These are phyloP conservation scores for Bostrychus sinensis DNA, from an alignment of 2,113 vertebrate genomes.

Conservation along the genomic window DNA sequence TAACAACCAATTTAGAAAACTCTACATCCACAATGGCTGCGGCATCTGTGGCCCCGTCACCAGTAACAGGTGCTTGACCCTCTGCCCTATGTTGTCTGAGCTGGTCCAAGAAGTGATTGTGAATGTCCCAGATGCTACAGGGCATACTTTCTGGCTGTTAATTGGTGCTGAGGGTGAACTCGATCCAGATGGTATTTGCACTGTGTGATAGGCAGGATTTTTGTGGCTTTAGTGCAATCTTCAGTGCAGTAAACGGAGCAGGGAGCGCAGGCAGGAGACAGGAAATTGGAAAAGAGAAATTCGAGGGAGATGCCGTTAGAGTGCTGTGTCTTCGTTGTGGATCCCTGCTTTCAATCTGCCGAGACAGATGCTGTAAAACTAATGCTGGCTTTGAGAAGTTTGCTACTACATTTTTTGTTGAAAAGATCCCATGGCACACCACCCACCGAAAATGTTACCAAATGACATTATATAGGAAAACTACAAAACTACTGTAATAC, in stretches of 20 bases:
- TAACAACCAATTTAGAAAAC: conserved; percentile 2
- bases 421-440: too few species aligned
- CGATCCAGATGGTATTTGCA: conserved; percentile 74
- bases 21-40: conserved; percentile 6
- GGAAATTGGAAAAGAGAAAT: conserved; percentile 69
- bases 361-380: conserved; percentile 27
- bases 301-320: conserved; percentile 22
- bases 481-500: too few species aligned
- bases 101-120: conserved; percentile 19
- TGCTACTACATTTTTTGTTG: too few species aligned
- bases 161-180: conserved; percentile 63
- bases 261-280: conserved; percentile 36
- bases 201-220: conserved; percentile 71
- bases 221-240: conserved; percentile 72
- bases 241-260: conserved; percentile 49
- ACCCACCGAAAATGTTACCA: too few species aligned
- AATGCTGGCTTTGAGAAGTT: background rate
- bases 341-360: too few species aligned
- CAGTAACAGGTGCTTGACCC: conserved; percentile 35
- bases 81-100: conserved; percentile 18
- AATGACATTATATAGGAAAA: too few species aligned
- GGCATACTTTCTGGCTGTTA: conserved; percentile 50
- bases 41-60: conserved; percentile 2
- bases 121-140: conserved; percentile 42
- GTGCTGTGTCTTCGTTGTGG: too few species aligned